phyloP scores from a whole-genome alignment of 2,888 invertebrate species.

The Netelia fuscicornis region DNA sequence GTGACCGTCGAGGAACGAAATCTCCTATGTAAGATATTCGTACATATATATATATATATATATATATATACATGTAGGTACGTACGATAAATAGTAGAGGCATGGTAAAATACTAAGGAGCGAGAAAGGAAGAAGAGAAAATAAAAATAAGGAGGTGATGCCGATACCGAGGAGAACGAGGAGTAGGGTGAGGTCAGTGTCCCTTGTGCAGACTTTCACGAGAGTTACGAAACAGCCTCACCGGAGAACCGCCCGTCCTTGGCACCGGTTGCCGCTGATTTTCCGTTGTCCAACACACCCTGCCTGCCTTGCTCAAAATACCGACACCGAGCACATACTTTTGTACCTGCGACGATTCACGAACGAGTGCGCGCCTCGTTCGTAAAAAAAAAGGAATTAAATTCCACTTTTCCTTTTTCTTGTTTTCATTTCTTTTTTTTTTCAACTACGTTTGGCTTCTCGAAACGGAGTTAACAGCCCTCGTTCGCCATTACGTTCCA shows the following conservation, averaged over 20 bases:
- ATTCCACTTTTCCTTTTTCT: slow-evolving; percentile 1
- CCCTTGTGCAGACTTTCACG: slow-evolving; percentile 84
- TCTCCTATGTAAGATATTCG: slow-evolving; percentile 19
- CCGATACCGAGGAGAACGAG: slow-evolving; percentile 55
- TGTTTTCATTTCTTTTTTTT: not conserved
- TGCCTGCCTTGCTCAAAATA: slow-evolving; percentile 4
- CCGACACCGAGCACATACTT: not conserved
- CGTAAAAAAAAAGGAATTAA: slow-evolving; percentile 4
- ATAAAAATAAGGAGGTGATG: slow-evolving; percentile 66
- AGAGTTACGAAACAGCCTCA: slow-evolving; percentile 83
- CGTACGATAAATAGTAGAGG: not conserved
- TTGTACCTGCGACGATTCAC: slow-evolving; percentile 2
- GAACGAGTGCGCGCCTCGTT: slow-evolving; percentile 14
- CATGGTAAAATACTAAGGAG: slow-evolving; percentile 31
- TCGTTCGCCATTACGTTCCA: too few relatives aligned
- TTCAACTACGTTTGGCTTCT: not conserved
- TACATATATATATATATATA: slow-evolving; percentile 6
- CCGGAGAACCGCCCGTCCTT: slow-evolving; percentile 83
- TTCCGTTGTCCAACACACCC: slow-evolving; percentile 80
- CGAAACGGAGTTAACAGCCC: too few relatives aligned
- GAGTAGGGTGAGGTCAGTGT: slow-evolving; percentile 84
- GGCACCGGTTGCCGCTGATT: slow-evolving; percentile 84
- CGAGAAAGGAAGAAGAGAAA: slow-evolving; percentile 56
- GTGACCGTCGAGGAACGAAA: slow-evolving; percentile 61
- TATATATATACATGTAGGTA: not conserved